Conservation (phyloP, 2,888 invertebrate genomes). For the Beris morrisii region DNA sequence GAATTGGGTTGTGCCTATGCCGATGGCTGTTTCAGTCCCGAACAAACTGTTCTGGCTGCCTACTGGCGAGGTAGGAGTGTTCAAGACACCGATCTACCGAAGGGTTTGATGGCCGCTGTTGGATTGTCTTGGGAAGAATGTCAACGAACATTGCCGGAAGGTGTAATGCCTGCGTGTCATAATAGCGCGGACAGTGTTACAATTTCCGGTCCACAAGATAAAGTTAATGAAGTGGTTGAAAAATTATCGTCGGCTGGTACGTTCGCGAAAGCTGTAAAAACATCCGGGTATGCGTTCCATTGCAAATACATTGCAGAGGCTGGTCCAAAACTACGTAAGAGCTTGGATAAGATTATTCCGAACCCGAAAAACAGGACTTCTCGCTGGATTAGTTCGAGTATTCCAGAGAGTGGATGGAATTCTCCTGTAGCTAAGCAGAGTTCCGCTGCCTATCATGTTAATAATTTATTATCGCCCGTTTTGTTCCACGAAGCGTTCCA, state of each 20-base stretch:
- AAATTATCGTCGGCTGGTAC: constrained; percentile 71
- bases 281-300: constrained; percentile 92
- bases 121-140: constrained; percentile 87
- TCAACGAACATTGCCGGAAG: constrained; percentile 71
- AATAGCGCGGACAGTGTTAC: constrained; percentile 94
- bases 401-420: constrained; percentile 83
- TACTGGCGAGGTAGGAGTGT: constrained; percentile 91
- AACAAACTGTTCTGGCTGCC: constrained; percentile 91
- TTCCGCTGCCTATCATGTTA: constrained; percentile 93
- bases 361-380: constrained; percentile 75
- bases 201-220: constrained; percentile 81
- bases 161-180: constrained; percentile 88
- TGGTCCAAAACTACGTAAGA: constrained; percentile 76
- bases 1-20: constrained; percentile 89
- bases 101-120: constrained; percentile 90
- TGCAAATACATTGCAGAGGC: constrained; percentile 87
- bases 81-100: constrained; percentile 69
- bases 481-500: constrained; percentile 86
- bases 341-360: constrained; percentile 79
- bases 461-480: constrained; percentile 92
- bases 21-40: constrained; percentile 91
- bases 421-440: constrained; percentile 74
- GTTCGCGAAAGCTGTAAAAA: constrained; percentile 84
- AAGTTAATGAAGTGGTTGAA: constrained; percentile 70
- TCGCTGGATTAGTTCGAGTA: constrained; percentile 92